Percentiles rank a stretch among this genome's conserved stretches.
These are phyloP conservation scores for Laupala kohalensis DNA, from an alignment of 1,140 invertebrate genomes.

Conservation along the genomic window DNA sequence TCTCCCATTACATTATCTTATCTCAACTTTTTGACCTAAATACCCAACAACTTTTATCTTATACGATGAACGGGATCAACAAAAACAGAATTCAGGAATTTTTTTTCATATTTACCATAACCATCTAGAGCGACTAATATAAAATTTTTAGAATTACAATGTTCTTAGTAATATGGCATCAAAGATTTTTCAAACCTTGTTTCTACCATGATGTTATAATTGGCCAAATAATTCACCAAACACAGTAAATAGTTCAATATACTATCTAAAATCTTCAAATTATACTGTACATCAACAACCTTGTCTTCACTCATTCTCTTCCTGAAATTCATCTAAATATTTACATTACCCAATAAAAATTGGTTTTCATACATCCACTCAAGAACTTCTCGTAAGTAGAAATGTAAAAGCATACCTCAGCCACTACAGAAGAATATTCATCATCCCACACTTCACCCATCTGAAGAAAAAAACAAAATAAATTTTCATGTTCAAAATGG, in stretches of 20 bases:
- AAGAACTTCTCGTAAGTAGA: background rate
- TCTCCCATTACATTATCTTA: background rate
- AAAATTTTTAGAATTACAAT: too few species aligned
- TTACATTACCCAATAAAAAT: background rate
- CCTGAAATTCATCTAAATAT: background rate
- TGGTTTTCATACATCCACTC: background rate
- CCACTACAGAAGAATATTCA: background rate
- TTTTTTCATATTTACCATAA: too few species aligned
- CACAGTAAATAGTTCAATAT: background rate
- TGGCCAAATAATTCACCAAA: background rate
- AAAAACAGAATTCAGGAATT: too few species aligned
- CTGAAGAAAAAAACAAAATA: background rate
- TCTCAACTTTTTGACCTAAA: too few species aligned
- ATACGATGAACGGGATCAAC: too few species aligned
- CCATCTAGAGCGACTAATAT: too few species aligned
- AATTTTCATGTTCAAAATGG: background rate
- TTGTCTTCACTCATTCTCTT: too few species aligned
- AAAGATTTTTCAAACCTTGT: too few species aligned
- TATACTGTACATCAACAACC: background rate
- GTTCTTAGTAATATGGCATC: too few species aligned
- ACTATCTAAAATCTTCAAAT: background rate
- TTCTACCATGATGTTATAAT: too few species aligned
- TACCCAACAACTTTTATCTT: too few species aligned
- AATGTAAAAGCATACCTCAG: background rate
- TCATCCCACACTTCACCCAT: background rate